Evolutionary conservation across 2,797 vertebrate species (phyloP), one percentile per base, ranked within the genome.

Genomic region (Fistularia tabacaria): DNA sequence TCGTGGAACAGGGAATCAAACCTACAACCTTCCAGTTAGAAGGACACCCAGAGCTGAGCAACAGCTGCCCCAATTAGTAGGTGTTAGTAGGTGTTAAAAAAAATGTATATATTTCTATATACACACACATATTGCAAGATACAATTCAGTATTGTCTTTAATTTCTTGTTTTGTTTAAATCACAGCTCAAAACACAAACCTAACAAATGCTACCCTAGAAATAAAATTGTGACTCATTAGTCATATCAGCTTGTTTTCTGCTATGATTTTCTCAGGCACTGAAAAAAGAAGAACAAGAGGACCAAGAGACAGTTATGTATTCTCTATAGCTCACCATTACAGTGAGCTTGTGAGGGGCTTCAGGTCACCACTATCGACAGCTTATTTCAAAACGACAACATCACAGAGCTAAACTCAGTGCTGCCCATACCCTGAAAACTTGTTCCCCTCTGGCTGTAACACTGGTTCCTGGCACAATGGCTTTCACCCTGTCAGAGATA

Each of bases 401-500:
- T 4, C 57, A 40, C 55, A 60, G 87, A 87, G 87, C 88, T 84
- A 3, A 86, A 88, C 64, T 73, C 86, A 44, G 6, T 6, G 7
- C 11, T 8, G 48, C 9, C 36, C 8, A 85, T 85, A 71, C 80
- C 90, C 51, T 8, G 3, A 38, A 52, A 51, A 36, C 76, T 57
- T 2, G 6, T 39, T 14, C 12, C 9, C 13, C n/a, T 12, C 11
- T 25, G 10, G 14, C 50, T 15, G 76, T 83, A 25, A 47, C 49
- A 14, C 64, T 38, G 1, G 12, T 51, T 36, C 54, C 36, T 0
- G 15, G 51, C 43, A 46, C 57, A 81, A 97, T 97, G 96, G 96
- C 96, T 37, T 98, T 98, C 74, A 93, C 96, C 46, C 90, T 98
- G 86, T 93, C 96, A 0, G 95, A 98, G 79, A 94, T 94, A 69